Base-by-base conservation (phyloP, 2,113 vertebrate genomes). In the Halcyon malimbica region DNA sequence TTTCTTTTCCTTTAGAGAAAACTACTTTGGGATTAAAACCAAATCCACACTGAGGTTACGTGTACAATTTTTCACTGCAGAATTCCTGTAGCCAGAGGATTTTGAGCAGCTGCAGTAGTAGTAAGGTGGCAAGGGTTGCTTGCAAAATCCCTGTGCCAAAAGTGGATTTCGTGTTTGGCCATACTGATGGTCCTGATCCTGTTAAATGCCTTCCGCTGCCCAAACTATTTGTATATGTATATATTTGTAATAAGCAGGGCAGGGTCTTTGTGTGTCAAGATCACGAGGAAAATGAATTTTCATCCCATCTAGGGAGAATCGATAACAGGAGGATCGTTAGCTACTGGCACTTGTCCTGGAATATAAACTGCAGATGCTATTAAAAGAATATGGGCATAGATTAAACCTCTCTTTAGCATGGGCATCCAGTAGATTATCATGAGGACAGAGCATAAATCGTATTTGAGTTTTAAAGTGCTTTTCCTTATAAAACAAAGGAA, bases 271-370 rank as follows among this genome's bases (percentile, higher is more conserved):
- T 54, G 20, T 93, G 37, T 75, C 69, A 67, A 75, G 83, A 75
- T 28, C 46, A 28, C 51, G 28, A 56, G 74, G 56, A 82, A 84
- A 89, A 82, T 42, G n/a, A 75, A n/a, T 70, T 94, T 91, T 89
- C 46, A 59, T 91, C 37, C 69, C 11, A 35, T 54, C 31, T 37
- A 82, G 62, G 17, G 4, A 3, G 46, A 92, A 94, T 65, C 2
- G 0, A 42, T 93, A 87, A 42, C 42, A 87, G 65, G 65, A 94
- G 28, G 74, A 87, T 90, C 69, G 82, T 91, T 93, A 95, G 65
- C 48, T 85, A 21, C 74, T 95, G 92, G 74, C 70, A 56, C 16
- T 85, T 94, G 57, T 87, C 82, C 92, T 93, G 70, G 74, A 93
- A 95, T 37, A 60, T 60, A 85, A 87, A 71, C 53, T 93, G 23